Base-by-base conservation (phyloP, 2,888 invertebrate genomes). In the Dione vanillae region DNA sequence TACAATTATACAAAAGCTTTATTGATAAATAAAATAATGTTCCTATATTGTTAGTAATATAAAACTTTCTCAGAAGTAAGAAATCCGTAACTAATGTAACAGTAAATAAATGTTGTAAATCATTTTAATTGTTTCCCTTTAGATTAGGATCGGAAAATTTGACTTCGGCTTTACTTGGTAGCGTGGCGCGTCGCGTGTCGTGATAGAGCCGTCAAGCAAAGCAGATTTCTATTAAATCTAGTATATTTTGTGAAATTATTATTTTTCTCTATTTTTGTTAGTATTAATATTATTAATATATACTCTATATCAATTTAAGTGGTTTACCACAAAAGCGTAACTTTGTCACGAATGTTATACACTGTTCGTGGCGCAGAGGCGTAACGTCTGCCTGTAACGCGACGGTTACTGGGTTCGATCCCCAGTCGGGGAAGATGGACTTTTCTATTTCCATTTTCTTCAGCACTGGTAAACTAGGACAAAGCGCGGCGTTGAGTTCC, bases 71-170 rank as follows among this genome's bases (percentile, higher is more conserved):
- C 35, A 49, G 61, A n/a, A n/a, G 41, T 20, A 64, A 64, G 27
- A 37, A 64, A 64, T 49, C 64, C 64, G 64, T 64, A 49, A 64
- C 59, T 59, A 67, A 67, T 67, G 49, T 41, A 67, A 37, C 59
- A 67, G n/a, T 58, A 67, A 67, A 49, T 67, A 67, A 51, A 59
- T 59, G 61, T 49, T 51, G 59, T 67, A 61, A 67, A 67, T 67
- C 58, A 67, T 64, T 49, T 49, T 64, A 64, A 49, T 64, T 9
- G 64, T 49, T 67, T 59, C 47, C 49, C 40, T n/a, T n/a, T 11
- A 40, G 70, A 70, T 70, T 61, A 40, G 37, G 40, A 70, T 70
- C 66, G 67, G 37, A 61, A 61, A 62, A 70, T 61, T 61, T 12
- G 43, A n/a, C 20, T 66, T 43, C 61, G 43, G 19, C 20, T 66